Percentiles rank a stretch among this genome's conserved stretches.
Conservation (phyloP, 2,797 vertebrate genomes). For the Ibycter americanus region DNA sequence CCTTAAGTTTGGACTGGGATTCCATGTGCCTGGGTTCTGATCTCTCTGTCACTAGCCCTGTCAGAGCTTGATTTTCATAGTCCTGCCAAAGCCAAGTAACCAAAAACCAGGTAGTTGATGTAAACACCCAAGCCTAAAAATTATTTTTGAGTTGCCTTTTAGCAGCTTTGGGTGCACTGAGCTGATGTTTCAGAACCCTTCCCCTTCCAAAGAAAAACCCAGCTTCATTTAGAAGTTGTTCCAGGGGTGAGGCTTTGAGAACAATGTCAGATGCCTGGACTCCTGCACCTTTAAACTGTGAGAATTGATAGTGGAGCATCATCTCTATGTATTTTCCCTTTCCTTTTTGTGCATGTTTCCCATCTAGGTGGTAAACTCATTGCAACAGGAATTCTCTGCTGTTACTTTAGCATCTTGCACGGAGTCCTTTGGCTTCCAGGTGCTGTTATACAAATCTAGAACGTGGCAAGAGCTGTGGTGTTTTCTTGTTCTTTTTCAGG, state of each 20-base stretch:
- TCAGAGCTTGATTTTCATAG: not conserved
- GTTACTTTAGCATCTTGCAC: not conserved
- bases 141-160: not conserved
- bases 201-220: not conserved
- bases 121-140: not conserved
- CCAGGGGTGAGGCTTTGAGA: not conserved
- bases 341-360: not conserved
- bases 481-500: not conserved
- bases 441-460: not conserved
- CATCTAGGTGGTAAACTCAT: not conserved
- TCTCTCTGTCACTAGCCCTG: not conserved
- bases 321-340: not conserved
- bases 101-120: not conserved
- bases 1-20: not conserved
- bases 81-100: not conserved
- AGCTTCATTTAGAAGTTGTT: not conserved
- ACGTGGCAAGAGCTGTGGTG: not conserved
- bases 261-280: rapidly evolving
- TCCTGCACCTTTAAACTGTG: not conserved
- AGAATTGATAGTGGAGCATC: not conserved
- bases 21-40: not conserved
- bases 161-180: not conserved
- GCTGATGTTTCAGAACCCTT: not conserved
- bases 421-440: not conserved
- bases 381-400: not conserved